Conservation (phyloP, 2,888 invertebrate genomes). For the Drosophila mettleri region DNA sequence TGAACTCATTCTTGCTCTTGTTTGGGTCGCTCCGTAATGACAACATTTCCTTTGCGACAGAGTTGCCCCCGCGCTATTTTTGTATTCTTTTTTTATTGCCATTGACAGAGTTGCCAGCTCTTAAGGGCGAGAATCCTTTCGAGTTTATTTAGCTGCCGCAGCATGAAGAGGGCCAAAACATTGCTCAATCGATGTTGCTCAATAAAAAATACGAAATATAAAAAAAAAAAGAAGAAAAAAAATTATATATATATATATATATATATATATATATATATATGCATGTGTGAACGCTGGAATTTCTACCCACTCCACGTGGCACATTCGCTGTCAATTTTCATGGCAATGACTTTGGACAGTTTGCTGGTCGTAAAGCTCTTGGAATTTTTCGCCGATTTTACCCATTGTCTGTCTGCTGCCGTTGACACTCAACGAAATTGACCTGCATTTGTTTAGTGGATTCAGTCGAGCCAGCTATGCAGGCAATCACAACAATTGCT, state of each 20-base stretch:
- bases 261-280: background rate
- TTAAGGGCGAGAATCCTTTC: conserved; percentile 54
- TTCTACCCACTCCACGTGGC: conserved; percentile 6
- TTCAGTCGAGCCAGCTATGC: conserved; percentile 3
- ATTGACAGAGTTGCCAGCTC: conserved; percentile 51
- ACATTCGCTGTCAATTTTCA: conserved; percentile 22
- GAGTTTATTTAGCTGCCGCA: conserved; percentile 63
- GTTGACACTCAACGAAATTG: conserved; percentile 50
- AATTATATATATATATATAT: background rate
- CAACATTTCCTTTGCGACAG: conserved; percentile 69
- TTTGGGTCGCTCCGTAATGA: conserved; percentile 54
- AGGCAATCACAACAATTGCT: conserved; percentile 1
- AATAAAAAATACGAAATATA: conserved; percentile 59
- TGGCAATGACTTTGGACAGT: conserved; percentile 42
- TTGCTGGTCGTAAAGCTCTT: conserved; percentile 41
- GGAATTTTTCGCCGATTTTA: conserved; percentile 54
- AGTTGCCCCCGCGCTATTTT: conserved; percentile 26
- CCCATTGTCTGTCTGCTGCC: conserved; percentile 22
- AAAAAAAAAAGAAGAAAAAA: background rate
- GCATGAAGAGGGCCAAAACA: background rate
- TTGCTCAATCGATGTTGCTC: conserved; percentile 68
- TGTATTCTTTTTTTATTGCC: conserved; percentile 67
- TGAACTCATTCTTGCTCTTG: conserved; percentile 36
- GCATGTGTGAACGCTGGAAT: conserved; percentile 49
- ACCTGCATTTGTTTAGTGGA: conserved; percentile 57